Percentiles rank a stretch among this genome's conserved stretches.
phyloP scores from a whole-genome alignment of 2,797 vertebrate genomes.

The Euthynnus affinis region DNA sequence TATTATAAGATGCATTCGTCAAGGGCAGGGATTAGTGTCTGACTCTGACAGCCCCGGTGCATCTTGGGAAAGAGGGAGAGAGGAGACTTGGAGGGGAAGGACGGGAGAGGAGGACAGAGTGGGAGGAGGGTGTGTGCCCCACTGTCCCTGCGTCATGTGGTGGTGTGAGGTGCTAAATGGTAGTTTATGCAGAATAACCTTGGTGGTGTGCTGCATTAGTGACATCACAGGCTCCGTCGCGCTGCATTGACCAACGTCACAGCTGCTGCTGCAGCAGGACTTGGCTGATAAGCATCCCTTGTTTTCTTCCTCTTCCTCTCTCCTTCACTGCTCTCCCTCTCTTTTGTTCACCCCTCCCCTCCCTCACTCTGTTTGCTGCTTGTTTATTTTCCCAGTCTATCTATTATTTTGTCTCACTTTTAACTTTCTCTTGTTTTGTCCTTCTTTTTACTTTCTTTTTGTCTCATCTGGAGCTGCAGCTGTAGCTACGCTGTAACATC shows the following conservation, averaged over 20 bases:
- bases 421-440: conserved; percentile 30
- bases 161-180: conserved; percentile 65
- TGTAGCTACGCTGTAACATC: conserved; percentile 44
- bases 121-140: conserved; percentile 23
- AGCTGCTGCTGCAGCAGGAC: conserved; percentile 77
- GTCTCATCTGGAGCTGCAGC: conserved; percentile 52
- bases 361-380: conserved; percentile 13
- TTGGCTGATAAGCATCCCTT: conserved; percentile 59
- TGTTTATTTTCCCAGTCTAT: conserved; percentile 23
- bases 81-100: conserved; percentile 48
- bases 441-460: not conserved
- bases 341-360: not conserved
- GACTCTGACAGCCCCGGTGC: conserved; percentile 74
- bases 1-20: conserved; percentile 85
- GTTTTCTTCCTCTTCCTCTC: conserved; percentile 30
- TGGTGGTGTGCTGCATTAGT: conserved; percentile 80
- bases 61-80: conserved; percentile 69
- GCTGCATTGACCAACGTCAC: conserved; percentile 80
- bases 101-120: conserved; percentile 4
- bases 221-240: conserved; percentile 74
- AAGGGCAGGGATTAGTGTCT: conserved; percentile 78
- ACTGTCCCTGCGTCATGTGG: conserved; percentile 43
- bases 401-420: conserved; percentile 26
- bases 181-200: conserved; percentile 82
- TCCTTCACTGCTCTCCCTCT: conserved; percentile 9